Percentiles rank a stretch among this genome's conserved stretches.
Evolutionary conservation across 2,113 vertebrate species (phyloP).

Genomic region (cattle (Bos taurus)): DNA sequence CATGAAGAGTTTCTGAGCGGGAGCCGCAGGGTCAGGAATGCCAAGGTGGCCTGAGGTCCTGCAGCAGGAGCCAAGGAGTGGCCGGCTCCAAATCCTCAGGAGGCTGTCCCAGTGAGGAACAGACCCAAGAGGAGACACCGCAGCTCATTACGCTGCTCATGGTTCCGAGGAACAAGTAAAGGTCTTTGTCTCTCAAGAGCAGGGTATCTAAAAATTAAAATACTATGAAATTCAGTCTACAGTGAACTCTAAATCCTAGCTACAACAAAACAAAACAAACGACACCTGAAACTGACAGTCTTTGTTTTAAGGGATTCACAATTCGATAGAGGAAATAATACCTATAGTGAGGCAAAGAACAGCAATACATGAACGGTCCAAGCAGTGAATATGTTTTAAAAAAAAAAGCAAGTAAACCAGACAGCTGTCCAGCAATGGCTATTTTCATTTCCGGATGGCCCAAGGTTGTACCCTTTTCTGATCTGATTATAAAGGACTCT

Average conservation of each 20-base stretch:
- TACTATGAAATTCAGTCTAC: neutral
- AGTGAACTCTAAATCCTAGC: neutral
- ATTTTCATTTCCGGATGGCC: neutral
- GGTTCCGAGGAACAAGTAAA: neutral
- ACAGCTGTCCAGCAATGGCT: neutral
- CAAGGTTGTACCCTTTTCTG: neutral
- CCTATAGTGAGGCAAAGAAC: neutral
- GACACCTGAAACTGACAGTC: neutral
- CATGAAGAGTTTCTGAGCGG: neutral
- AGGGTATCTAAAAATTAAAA: neutral
- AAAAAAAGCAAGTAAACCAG: neutral
- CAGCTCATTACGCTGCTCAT: neutral
- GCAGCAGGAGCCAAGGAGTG: rapidly evolving
- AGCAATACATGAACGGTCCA: neutral
- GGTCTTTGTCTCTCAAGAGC: neutral
- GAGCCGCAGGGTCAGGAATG: neutral
- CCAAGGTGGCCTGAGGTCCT: neutral
- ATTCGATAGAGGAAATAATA: neutral
- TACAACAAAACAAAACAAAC: neutral
- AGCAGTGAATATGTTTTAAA: neutral
- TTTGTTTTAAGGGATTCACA: neutral
- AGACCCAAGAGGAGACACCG: neutral
- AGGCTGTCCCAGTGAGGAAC: neutral
- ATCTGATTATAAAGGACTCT: conserved; percentile 4
- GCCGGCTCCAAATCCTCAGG: too few relatives aligned